A percentile compares a stretch with the other conserved stretches of the same genome.
Evolutionary conservation across 2,888 invertebrate species (phyloP).

Genomic region (Diaphora mendica): DNA sequence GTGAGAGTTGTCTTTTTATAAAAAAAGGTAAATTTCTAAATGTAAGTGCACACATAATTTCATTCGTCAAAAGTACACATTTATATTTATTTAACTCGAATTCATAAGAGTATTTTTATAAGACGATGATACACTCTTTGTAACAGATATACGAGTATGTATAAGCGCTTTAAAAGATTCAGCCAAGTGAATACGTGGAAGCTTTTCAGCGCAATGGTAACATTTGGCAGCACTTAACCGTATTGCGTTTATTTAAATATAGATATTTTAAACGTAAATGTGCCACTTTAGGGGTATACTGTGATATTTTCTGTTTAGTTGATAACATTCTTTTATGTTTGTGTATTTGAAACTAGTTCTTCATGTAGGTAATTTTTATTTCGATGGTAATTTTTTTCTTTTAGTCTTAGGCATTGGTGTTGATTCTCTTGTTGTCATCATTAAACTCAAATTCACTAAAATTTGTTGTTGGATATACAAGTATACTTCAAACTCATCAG

Average conservation of each 20-base stretch:
- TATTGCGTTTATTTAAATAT: conserved; percentile 58
- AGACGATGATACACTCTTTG: conserved; percentile 31
- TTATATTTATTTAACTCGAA: not conserved
- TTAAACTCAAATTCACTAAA: too few species aligned
- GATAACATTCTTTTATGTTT: conserved; percentile 26
- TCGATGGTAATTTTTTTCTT: too few species aligned
- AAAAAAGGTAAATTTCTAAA: not conserved
- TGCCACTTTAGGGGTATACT: conserved; percentile 20
- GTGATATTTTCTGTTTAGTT: conserved; percentile 22
- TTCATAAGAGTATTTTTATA: not conserved
- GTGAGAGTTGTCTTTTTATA: too few species aligned
- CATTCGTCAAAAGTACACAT: not conserved
- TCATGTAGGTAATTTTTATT: not conserved
- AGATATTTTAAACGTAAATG: conserved; percentile 44
- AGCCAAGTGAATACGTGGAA: conserved; percentile 35
- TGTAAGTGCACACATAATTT: not conserved
- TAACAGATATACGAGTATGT: conserved; percentile 14
- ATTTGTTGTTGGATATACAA: too few species aligned
- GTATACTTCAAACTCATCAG: too few species aligned
- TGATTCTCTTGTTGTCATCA: too few species aligned
- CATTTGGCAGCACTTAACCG: conserved; percentile 50
- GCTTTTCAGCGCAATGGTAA: conserved; percentile 38
- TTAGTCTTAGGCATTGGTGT: too few species aligned
- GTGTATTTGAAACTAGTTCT: conserved; percentile 4
- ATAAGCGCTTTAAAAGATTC: conserved; percentile 36